Percentiles rank a stretch among this genome's conserved stretches.
Conservation (phyloP, 1,140 invertebrate species). For the Dendroctonus ponderosae region DNA sequence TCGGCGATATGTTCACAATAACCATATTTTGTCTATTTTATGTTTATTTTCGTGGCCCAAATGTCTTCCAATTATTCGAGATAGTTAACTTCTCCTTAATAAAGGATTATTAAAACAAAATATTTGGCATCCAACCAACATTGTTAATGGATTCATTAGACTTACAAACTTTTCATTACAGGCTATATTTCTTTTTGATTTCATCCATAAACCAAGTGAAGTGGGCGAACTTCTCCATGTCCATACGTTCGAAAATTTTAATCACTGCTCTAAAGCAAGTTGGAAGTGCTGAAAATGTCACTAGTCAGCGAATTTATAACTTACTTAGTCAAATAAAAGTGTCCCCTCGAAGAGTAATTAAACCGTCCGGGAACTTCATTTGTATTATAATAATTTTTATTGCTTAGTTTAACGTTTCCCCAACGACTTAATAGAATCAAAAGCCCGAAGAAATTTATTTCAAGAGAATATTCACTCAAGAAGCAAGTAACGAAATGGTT, state of each 20-base stretch:
- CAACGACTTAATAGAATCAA: slow-evolving; percentile 22
- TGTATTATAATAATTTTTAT: slow-evolving; percentile 31
- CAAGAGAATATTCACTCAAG: slow-evolving; percentile 14
- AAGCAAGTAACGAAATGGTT: slow-evolving; percentile 7
- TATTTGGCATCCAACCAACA: too few species aligned
- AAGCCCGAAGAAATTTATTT: slow-evolving; percentile 19
- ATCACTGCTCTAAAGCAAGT: slow-evolving; percentile 11
- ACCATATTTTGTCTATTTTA: too few species aligned
- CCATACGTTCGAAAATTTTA: slow-evolving; percentile 18
- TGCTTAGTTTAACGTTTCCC: slow-evolving; percentile 19
- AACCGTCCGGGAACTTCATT: slow-evolving; percentile 20
- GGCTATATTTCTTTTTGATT: too few species aligned
- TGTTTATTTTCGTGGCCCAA: too few species aligned
- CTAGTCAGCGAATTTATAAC: slow-evolving; percentile 14
- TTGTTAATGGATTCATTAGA: too few species aligned
- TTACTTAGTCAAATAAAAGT: slow-evolving; percentile 24
- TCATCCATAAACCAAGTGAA: slow-evolving; percentile 10
- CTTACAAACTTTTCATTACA: too few species aligned
- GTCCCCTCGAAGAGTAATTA: slow-evolving; percentile 18
- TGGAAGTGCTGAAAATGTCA: slow-evolving; percentile 13
- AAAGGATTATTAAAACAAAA: too few species aligned
- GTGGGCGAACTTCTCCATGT: background rate
- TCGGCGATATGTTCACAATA: too few species aligned
- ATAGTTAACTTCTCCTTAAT: too few species aligned
- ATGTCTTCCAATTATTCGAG: too few species aligned